Evolutionary conservation across 2,888 invertebrate genomes (phyloP).

Genomic region (Mycalesis mineus): DNA sequence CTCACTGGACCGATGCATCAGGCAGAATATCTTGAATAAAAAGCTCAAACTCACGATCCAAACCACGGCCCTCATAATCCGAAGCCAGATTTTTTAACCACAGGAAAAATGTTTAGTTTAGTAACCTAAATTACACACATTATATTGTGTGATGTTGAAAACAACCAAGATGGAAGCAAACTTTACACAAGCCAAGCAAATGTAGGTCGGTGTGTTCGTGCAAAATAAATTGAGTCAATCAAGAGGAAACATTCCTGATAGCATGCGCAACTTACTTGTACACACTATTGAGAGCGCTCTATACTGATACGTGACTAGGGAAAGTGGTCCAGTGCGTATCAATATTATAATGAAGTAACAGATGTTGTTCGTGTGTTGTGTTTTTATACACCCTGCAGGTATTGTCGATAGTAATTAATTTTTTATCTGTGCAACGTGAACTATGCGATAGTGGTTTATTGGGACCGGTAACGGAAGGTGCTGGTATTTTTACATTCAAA

Average conservation of each 20-base stretch:
- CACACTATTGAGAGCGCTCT: slow-evolving; percentile 9
- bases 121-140: background rate
- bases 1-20: too few species aligned
- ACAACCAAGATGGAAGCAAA: background rate
- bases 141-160: background rate
- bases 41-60: too few species aligned
- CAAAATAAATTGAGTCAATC: slow-evolving; percentile 36
- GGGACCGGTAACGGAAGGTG: too few species aligned
- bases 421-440: background rate
- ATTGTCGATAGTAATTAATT: background rate
- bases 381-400: background rate
- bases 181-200: slow-evolving; percentile 15
- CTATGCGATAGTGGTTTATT: background rate
- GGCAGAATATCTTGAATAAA: too few species aligned
- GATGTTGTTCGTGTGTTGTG: slow-evolving; percentile 3
- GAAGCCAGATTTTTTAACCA: too few species aligned
- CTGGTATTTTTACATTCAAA: too few species aligned
- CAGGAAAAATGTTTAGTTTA: too few species aligned
- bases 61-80: too few species aligned
- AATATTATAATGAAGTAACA: slow-evolving; percentile 18
- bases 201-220: slow-evolving; percentile 33
- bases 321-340: slow-evolving; percentile 48
- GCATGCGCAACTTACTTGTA: slow-evolving; percentile 26
- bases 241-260: slow-evolving; percentile 32
- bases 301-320: slow-evolving; percentile 47